Conservation (phyloP, 1,140 invertebrate genomes). For the Zaprionus ornatus region DNA sequence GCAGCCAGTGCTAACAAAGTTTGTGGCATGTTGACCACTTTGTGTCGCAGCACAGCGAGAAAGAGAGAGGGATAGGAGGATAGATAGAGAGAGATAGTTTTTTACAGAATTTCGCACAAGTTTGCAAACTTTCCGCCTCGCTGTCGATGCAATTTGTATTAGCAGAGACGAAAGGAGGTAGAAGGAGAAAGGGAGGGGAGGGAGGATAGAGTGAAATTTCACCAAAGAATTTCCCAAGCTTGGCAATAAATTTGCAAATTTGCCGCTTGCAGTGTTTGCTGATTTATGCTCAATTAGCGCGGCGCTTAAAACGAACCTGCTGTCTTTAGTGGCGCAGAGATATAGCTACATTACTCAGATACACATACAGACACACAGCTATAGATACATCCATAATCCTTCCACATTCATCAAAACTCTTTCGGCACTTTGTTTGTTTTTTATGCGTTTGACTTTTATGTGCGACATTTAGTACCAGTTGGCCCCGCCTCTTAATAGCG, state of each 20-base stretch:
- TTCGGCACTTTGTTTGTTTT: conserved; percentile 58
- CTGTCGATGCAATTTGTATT: conserved; percentile 81
- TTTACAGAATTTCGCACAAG: conserved; percentile 12
- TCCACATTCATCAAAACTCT: conserved; percentile 73
- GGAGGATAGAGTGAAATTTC: no score
- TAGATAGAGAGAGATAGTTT: conserved; percentile 26
- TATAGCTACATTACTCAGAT: conserved; percentile 4
- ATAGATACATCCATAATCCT: conserved; percentile 56
- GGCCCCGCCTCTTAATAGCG: not conserved
- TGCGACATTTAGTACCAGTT: conserved; percentile 47
- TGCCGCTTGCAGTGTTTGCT: conserved; percentile 30
- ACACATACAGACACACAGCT: conserved; percentile 19
- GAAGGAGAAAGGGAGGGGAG: not conserved
- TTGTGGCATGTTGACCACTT: conserved; percentile 81
- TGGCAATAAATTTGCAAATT: conserved; percentile 72
- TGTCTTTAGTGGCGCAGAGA: not conserved
- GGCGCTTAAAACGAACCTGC: conserved; percentile 10
- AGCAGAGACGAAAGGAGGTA: conserved; percentile 39
- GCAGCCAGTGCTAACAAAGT: conserved; percentile 65
- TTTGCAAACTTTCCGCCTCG: conserved; percentile 69
- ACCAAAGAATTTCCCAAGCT: conserved; percentile 60
- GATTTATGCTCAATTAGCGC: conserved; percentile 79
- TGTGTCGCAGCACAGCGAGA: conserved; percentile 54
- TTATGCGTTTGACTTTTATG: conserved; percentile 70
- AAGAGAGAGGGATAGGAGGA: not conserved